These are phyloP conservation scores for Larimichthys polyactis DNA, from an alignment of 2,113 vertebrate species.

Conservation along the genomic window DNA sequence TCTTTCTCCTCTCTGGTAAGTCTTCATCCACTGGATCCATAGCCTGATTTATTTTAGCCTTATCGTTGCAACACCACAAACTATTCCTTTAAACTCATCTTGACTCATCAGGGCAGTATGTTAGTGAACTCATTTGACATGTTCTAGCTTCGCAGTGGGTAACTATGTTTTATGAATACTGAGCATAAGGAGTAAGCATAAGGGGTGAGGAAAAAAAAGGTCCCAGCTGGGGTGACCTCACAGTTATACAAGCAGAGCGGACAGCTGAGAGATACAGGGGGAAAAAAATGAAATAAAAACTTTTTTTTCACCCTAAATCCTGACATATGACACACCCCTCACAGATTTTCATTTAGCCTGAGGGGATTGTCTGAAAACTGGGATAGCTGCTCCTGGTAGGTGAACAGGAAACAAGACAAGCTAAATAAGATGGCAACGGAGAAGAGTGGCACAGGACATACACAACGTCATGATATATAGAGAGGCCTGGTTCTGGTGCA, in stretches of 20 bases:
- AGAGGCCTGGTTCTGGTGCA: neutral
- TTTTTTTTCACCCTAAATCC: slow-evolving; percentile 4
- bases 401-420: slow-evolving; percentile 34
- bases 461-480: slow-evolving; percentile 1
- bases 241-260: slow-evolving; percentile 6
- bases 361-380: slow-evolving; percentile 34
- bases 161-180: slow-evolving; percentile 4
- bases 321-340: slow-evolving; percentile 27
- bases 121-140: neutral
- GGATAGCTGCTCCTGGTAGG: slow-evolving; percentile 8
- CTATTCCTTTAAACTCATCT: neutral
- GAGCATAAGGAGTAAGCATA: slow-evolving; percentile 13
- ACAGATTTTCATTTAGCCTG: slow-evolving; percentile 39
- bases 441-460: neutral
- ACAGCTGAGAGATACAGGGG: slow-evolving; percentile 13
- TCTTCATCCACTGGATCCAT: neutral
- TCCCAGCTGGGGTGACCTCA: slow-evolving; percentile 5
- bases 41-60: neutral
- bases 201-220: neutral
- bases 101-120: neutral
- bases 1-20: neutral
- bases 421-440: slow-evolving; percentile 27
- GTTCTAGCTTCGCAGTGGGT: neutral
- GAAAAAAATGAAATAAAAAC: neutral
- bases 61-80: neutral